These are phyloP conservation scores for Triplophysa dalaica DNA, from an alignment of 2,113 vertebrate species.

Conservation along the genomic window DNA sequence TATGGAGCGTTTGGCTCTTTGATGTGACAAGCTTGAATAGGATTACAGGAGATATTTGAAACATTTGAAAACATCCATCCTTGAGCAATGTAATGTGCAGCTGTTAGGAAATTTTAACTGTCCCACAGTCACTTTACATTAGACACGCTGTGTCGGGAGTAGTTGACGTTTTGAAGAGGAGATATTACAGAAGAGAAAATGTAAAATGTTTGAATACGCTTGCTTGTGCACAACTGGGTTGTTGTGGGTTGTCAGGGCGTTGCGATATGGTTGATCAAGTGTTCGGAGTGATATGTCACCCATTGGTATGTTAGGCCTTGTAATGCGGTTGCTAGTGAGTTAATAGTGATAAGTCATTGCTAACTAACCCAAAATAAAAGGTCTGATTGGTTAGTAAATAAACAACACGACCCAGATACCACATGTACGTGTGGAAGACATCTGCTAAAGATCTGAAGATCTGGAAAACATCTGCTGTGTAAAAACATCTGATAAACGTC, in stretches of 20 bases:
- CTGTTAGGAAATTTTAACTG: conserved; percentile 5
- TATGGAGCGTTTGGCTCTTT: background rate
- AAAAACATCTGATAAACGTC: no score
- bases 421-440: no score
- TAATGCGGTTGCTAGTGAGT: no score
- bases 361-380: no score
- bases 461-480: no score
- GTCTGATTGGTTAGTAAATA: background rate
- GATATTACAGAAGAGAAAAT: background rate
- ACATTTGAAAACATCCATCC: conserved; percentile 10
- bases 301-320: no score
- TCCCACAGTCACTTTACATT: conserved; percentile 22
- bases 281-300: no score
- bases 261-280: background rate
- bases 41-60: conserved; percentile 28
- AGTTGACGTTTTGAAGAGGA: background rate
- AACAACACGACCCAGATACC: background rate
- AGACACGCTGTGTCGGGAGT: background rate
- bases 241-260: background rate
- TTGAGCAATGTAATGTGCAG: conserved; percentile 13
- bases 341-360: no score
- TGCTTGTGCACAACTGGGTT: background rate
- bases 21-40: conserved; percentile 18
- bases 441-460: no score
- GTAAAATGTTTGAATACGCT: background rate